Percentiles rank a stretch among this genome's conserved stretches.
phyloP scores from a whole-genome alignment of 35 echinoderm and acorn worm species.

The Heliocidaris tuberculata region DNA sequence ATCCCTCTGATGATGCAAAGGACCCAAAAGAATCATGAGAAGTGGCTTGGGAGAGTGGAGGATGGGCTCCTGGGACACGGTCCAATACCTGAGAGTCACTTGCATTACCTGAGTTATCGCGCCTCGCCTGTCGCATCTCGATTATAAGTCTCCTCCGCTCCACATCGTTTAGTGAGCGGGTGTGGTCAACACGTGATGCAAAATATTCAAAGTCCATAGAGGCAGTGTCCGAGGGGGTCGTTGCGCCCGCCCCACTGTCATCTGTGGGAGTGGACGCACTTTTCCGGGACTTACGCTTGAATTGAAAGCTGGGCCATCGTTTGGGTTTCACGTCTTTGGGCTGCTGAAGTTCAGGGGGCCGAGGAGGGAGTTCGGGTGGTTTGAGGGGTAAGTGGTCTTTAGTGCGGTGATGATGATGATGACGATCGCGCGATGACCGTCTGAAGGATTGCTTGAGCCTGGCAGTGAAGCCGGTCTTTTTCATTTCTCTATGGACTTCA shows the following conservation, averaged over 20 bases:
- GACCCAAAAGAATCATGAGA: constrained; percentile 70
- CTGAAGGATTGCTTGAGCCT: constrained; percentile 74
- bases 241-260: constrained; percentile 76
- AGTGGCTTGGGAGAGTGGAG: constrained; percentile 38
- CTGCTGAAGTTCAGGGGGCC: neutral
- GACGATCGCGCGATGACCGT: constrained; percentile 54
- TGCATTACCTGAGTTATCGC: constrained; percentile 49
- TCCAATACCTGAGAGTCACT: constrained; percentile 76
- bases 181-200: constrained; percentile 60
- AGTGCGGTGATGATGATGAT: constrained; percentile 24
- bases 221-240: constrained; percentile 76
- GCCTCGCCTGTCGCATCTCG: constrained; percentile 66
- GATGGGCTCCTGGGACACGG: neutral
- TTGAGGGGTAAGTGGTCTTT: constrained; percentile 50
- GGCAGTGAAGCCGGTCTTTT: constrained; percentile 82
- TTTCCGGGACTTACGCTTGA: constrained; percentile 76
- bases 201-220: constrained; percentile 72
- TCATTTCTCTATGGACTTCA: constrained; percentile 86
- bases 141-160: constrained; percentile 74
- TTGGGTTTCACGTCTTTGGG: constrained; percentile 45
- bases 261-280: constrained; percentile 83
- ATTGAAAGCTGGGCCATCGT: constrained; percentile 75
- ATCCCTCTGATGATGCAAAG: constrained; percentile 66
- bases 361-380: neutral
- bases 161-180: constrained; percentile 61